A percentile compares a stretch with the other conserved stretches of the same genome.
These are phyloP conservation scores for Acanthiza pusilla DNA, from an alignment of 2,797 vertebrate species.

Conservation along the genomic window DNA sequence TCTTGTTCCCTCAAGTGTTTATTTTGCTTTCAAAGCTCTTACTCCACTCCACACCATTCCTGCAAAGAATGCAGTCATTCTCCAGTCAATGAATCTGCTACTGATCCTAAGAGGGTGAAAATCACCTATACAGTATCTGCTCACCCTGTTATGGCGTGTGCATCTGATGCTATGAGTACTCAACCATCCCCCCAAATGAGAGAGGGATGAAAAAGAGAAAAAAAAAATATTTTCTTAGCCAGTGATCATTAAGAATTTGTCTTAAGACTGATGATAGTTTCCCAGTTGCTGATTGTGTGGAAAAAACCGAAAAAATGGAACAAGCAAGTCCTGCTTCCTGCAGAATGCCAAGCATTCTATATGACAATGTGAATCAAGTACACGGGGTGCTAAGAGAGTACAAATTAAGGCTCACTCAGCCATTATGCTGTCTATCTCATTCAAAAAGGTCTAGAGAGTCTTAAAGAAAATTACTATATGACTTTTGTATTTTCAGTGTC, in stretches of 20 bases:
- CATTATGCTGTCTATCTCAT: conserved; percentile 34
- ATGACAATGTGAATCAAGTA: conserved; percentile 30
- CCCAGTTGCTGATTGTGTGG: neutral
- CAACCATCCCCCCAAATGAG: neutral
- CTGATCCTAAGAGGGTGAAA: neutral
- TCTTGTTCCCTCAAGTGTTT: neutral
- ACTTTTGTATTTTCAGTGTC: neutral
- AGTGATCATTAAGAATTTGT: conserved; percentile 28
- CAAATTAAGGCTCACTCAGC: conserved; percentile 40
- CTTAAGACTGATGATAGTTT: conserved; percentile 56
- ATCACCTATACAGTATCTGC: neutral
- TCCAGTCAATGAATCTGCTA: neutral
- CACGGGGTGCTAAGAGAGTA: neutral
- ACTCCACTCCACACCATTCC: neutral
- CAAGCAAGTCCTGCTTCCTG: neutral
- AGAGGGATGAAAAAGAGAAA: neutral
- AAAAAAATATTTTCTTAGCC: conserved; percentile 25
- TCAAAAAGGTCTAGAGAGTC: conserved; percentile 19
- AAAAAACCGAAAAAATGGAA: neutral
- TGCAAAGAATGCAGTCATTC: neutral
- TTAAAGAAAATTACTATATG: neutral
- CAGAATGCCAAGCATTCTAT: conserved; percentile 34
- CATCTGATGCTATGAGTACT: neutral
- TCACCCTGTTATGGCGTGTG: neutral
- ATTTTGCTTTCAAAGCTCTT: neutral